phyloP scores from a whole-genome alignment of 2,797 vertebrate genomes.

The Gymnoscopelus braueri region DNA sequence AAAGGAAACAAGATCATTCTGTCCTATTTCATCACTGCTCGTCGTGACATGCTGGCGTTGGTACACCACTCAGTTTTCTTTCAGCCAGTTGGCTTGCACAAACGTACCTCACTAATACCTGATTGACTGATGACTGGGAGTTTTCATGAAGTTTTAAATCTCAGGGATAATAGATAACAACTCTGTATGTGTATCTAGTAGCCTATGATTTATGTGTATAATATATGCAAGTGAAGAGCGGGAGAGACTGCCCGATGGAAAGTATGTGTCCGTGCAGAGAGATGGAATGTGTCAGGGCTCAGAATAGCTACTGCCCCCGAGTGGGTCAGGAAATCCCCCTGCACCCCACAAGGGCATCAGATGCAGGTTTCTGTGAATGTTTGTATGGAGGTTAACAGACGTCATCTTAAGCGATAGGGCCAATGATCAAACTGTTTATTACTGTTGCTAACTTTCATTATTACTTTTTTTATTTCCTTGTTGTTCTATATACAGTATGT shows the following conservation, averaged over 20 bases:
- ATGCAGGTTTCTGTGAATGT: conserved; percentile 26
- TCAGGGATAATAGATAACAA: background rate
- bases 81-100: conserved; percentile 7
- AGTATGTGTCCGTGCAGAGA: conserved; percentile 64
- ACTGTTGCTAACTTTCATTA: no score
- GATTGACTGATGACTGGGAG: background rate
- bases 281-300: conserved; percentile 70
- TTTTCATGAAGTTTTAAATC: conserved; percentile 8
- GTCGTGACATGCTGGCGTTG: conserved; percentile 8
- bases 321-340: conserved; percentile 73
- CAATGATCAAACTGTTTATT: no score
- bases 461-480: conserved; percentile 1
- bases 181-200: conserved; percentile 1
- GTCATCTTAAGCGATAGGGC: no score
- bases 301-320: conserved; percentile 77
- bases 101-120: conserved; percentile 7
- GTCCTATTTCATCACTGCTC: conserved; percentile 44
- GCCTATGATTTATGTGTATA: conserved; percentile 6
- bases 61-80: conserved; percentile 20
- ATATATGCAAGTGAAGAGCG: conserved; percentile 13
- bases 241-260: conserved; percentile 63
- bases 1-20: conserved; percentile 52
- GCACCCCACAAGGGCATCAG: conserved; percentile 66
- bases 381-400: background rate
- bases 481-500: background rate